phyloP scores from a whole-genome alignment of 2,113 vertebrate species.

The Mesitornis unicolor region DNA sequence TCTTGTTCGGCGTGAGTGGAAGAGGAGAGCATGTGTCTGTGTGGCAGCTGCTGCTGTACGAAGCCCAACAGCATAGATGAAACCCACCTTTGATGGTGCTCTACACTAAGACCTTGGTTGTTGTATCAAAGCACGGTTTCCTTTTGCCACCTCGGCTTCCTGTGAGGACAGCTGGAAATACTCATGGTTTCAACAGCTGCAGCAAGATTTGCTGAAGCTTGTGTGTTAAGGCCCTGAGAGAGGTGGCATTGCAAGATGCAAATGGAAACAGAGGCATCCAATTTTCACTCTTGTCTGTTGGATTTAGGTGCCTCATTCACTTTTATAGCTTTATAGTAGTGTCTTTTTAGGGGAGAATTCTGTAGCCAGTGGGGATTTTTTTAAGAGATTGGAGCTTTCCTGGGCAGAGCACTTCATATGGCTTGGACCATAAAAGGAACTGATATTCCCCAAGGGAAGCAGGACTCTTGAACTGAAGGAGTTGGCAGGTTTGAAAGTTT shows the following conservation, averaged over 20 bases:
- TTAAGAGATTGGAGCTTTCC: not conserved
- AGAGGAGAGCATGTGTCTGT: not conserved
- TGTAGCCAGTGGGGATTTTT: not conserved
- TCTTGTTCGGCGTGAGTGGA: not conserved
- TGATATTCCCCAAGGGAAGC: not conserved
- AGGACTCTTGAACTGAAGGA: not conserved
- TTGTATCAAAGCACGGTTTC: not conserved
- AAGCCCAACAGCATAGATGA: not conserved
- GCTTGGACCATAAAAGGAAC: not conserved
- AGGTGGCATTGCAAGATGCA: not conserved
- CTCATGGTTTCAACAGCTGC: slow-evolving; percentile 31
- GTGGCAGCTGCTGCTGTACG: not conserved
- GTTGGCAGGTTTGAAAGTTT: not conserved
- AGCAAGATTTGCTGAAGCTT: not conserved
- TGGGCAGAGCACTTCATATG: not conserved
- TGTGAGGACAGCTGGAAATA: slow-evolving; percentile 39
- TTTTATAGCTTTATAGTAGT: not conserved
- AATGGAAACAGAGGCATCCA: not conserved
- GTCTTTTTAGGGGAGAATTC: not conserved
- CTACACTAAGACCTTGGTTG: not conserved
- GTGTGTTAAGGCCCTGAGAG: not conserved
- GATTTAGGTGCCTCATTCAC: not conserved
- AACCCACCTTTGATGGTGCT: not conserved
- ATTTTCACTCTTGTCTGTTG: not conserved
- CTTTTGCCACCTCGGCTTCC: not conserved